Percentiles rank a stretch among this genome's conserved stretches.
Conservation (phyloP, 2,888 invertebrate genomes). For the Dusona sp. region DNA sequence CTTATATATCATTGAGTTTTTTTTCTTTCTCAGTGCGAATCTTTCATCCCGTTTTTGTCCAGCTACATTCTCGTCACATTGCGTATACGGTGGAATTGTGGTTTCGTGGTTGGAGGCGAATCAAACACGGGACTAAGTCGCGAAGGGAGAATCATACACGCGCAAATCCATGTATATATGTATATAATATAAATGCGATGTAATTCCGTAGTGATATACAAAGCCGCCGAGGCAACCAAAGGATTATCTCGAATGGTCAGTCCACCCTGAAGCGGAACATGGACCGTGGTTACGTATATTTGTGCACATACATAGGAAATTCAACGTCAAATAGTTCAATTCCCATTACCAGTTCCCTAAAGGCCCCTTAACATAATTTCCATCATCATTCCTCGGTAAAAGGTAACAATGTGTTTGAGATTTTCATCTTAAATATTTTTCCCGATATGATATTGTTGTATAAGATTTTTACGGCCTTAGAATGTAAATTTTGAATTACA, state of each 20-base stretch:
- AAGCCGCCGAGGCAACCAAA: slow-evolving; percentile 57
- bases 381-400: not conserved
- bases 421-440: too few species aligned
- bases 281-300: slow-evolving; percentile 49
- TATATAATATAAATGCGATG: slow-evolving; percentile 33
- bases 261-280: slow-evolving; percentile 37
- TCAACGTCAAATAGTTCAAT: not conserved
- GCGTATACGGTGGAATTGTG: slow-evolving; percentile 30
- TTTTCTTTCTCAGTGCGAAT: slow-evolving; percentile 41
- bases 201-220: slow-evolving; percentile 60
- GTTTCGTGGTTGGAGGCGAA: slow-evolving; percentile 36
- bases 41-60: slow-evolving; percentile 23
- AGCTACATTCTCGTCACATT: not conserved
- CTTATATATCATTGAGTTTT: slow-evolving; percentile 22
- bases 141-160: slow-evolving; percentile 18
- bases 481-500: not conserved
- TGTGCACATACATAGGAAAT: not conserved
- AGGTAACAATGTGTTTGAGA: not conserved
- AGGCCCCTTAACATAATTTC: not conserved
- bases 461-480: not conserved
- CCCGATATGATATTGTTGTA: not conserved
- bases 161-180: too few species aligned
- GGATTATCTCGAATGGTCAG: slow-evolving; percentile 60
- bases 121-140: slow-evolving; percentile 35
- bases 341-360: not conserved